Conservation (phyloP, 2,888 invertebrate genomes). For the Heliconius hortense region DNA sequence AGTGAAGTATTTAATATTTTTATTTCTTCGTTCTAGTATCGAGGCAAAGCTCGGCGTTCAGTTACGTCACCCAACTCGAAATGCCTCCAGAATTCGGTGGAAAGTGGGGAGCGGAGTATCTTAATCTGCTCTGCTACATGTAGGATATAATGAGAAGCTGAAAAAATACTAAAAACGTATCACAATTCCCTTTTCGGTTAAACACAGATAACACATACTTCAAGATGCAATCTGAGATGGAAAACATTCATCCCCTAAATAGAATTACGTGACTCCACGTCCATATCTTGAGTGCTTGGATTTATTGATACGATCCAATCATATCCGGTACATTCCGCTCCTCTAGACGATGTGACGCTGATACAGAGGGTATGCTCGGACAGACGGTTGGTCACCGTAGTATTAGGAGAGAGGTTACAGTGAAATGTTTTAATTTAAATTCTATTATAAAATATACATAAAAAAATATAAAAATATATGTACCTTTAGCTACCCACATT, state of each 20-base stretch:
- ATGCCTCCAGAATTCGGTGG: not conserved
- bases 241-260: conserved; percentile 42
- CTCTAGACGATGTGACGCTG: conserved; percentile 30
- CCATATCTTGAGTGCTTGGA: conserved; percentile 40
- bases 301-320: conserved; percentile 46
- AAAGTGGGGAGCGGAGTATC: not conserved
- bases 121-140: not conserved
- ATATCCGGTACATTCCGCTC: conserved; percentile 43
- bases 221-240: conserved; percentile 38
- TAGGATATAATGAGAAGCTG: not conserved
- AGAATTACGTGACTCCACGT: conserved; percentile 42
- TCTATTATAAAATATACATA: too few relatives aligned
- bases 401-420: not conserved
- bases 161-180: not conserved
- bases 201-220: not conserved
- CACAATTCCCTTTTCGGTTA: not conserved
- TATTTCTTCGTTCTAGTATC: too few relatives aligned
- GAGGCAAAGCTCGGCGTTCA: too few relatives aligned
- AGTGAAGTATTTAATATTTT: not conserved
- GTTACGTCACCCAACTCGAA: not conserved
- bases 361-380: conserved; percentile 9
- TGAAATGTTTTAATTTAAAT: not conserved
- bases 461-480: too few relatives aligned
- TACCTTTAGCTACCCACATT: too few relatives aligned
- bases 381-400: conserved; percentile 1